phyloP scores from a whole-genome alignment of 2,797 vertebrate genomes.

The Australoheros facetus region DNA sequence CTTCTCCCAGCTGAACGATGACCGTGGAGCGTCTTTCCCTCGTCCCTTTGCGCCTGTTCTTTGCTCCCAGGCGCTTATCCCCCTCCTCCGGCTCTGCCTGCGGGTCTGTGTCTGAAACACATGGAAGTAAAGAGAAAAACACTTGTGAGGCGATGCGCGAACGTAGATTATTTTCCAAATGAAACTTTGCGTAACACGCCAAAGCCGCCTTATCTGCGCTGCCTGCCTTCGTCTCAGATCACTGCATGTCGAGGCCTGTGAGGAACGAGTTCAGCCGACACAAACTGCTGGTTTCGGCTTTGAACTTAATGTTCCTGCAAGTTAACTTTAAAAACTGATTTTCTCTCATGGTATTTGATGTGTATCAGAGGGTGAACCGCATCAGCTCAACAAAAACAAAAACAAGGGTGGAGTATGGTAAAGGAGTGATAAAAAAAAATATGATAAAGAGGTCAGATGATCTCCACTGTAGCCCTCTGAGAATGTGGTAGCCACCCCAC shows the following conservation, averaged over 20 bases:
- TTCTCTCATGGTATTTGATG: not conserved
- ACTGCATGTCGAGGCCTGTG: not conserved
- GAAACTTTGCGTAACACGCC: not conserved
- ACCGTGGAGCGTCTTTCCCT: conserved; percentile 83
- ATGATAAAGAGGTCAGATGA: not conserved
- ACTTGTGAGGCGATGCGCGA: not conserved
- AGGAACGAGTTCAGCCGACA: not conserved
- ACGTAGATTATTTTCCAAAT: not conserved
- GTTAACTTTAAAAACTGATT: not conserved
- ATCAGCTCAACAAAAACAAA: not conserved
- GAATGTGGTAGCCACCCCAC: not conserved
- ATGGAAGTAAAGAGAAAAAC: not conserved
- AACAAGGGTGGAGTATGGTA: not conserved
- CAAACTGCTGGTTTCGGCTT: not conserved
- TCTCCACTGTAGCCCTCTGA: not conserved
- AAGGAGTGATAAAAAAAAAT: not conserved
- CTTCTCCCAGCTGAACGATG: conserved; percentile 63
- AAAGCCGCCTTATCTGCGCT: not conserved
- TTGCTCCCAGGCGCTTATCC: conserved; percentile 69
- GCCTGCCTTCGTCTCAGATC: not conserved
- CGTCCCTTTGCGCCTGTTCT: conserved; percentile 69
- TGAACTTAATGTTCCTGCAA: not conserved
- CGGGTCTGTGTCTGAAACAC: conserved; percentile 71
- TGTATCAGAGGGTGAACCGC: not conserved
- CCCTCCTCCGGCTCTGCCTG: conserved; percentile 60